Conservation (phyloP, 2,113 vertebrate species). For the Tragulus kanchil region DNA sequence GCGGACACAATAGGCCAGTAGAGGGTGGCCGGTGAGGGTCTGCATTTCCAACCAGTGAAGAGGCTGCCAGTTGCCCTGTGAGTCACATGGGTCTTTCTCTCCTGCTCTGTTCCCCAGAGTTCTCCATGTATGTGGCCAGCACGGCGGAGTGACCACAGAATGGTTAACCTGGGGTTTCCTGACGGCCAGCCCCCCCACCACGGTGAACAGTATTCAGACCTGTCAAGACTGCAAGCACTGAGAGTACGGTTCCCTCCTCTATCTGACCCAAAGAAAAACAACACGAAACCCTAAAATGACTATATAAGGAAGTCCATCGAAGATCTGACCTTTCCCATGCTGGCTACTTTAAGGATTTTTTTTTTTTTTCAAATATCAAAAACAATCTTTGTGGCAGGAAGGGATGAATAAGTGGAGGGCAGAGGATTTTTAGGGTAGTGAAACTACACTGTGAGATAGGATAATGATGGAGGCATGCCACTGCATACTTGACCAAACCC, state of each 20-base stretch:
- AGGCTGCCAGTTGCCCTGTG: background rate
- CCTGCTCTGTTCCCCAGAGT: background rate
- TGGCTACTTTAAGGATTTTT: background rate
- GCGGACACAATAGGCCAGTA: background rate
- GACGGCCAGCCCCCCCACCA: background rate
- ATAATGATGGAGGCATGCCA: background rate
- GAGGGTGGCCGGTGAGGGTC: background rate
- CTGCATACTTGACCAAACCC: background rate
- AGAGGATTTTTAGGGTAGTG: background rate
- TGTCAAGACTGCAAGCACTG: background rate
- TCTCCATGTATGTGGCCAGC: background rate
- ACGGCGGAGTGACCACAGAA: background rate
- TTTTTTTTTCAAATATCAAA: conserved; percentile 7
- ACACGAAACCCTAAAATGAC: background rate
- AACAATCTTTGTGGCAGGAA: background rate
- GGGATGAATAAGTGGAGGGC: background rate
- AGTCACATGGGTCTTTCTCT: background rate
- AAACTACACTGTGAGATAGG: background rate
- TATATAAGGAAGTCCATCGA: conserved; percentile 42
- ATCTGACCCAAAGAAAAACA: background rate
- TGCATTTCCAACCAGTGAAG: background rate
- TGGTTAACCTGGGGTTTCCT: background rate
- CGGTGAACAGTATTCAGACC: background rate
- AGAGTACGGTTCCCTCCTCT: background rate
- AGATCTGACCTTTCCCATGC: background rate